phyloP scores from a whole-genome alignment of 2,888 invertebrate species.

The Epistrophella euchroma region DNA sequence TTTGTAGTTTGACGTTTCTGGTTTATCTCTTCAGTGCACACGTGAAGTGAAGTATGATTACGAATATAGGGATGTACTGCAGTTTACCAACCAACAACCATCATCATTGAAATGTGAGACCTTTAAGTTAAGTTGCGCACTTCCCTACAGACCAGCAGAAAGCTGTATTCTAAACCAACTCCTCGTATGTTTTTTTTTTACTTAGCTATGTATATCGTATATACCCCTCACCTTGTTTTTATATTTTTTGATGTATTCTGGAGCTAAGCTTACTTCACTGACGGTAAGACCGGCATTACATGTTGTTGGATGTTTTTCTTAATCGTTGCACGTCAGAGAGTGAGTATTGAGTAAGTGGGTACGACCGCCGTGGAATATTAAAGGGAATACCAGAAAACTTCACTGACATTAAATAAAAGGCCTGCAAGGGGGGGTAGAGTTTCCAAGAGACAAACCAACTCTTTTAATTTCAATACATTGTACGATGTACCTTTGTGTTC shows the following conservation, averaged over 20 bases:
- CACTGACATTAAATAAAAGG: too few species aligned
- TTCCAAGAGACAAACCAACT: too few species aligned
- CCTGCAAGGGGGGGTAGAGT: too few species aligned
- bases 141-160: constrained; percentile 63
- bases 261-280: constrained; percentile 41
- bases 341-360: constrained; percentile 30
- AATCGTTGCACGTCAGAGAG: constrained; percentile 50
- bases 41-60: constrained; percentile 10
- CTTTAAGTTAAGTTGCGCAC: constrained; percentile 50
- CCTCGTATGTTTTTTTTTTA: not conserved
- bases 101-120: constrained; percentile 68
- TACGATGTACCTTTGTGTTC: too few species aligned
- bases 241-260: constrained; percentile 10
- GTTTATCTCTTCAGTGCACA: constrained; percentile 61
- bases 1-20: constrained; percentile 51
- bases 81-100: not conserved
- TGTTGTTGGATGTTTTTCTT: constrained; percentile 60
- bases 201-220: not conserved
- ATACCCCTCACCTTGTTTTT: constrained; percentile 20
- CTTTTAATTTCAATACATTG: too few species aligned
- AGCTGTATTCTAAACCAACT: constrained; percentile 32
- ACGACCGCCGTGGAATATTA: not conserved
- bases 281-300: constrained; percentile 43
- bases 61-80: constrained; percentile 62
- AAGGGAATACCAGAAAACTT: too few species aligned